Percentiles rank a stretch among this genome's conserved stretches.
Conservation (phyloP, 2,797 vertebrate species). For the Oreortyx pictus region DNA sequence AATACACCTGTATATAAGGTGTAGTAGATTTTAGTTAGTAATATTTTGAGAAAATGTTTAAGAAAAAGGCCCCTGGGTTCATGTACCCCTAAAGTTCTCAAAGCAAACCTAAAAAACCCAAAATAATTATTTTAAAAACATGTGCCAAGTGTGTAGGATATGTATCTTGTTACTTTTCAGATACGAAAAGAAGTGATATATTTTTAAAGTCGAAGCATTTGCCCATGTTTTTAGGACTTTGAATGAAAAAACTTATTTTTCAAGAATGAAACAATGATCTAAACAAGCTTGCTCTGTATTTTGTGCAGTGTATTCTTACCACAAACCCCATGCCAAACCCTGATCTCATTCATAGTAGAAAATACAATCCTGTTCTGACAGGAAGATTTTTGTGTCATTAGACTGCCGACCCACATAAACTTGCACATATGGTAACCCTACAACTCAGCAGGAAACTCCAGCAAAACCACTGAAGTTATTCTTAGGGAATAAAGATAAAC, state of each 20-base stretch:
- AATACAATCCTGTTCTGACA: background rate
- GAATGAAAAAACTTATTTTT: background rate
- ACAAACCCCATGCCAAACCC: background rate
- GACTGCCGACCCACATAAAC: background rate
- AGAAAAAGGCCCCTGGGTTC: background rate
- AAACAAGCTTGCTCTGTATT: background rate
- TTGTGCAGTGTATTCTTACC: background rate
- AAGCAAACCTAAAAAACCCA: no score
- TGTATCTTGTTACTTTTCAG: constrained; percentile 10
- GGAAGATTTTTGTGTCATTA: background rate
- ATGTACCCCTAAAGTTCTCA: background rate
- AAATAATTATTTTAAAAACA: background rate
- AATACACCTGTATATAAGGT: background rate
- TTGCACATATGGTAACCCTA: background rate
- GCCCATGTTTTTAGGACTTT: background rate
- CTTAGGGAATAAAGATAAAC: constrained; percentile 29
- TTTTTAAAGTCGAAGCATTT: background rate
- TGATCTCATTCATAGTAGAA: constrained; percentile 17
- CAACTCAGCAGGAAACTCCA: constrained; percentile 20
- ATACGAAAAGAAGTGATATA: background rate
- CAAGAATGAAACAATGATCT: background rate
- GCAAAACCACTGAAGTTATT: constrained; percentile 1
- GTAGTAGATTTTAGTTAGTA: background rate
- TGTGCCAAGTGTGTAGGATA: background rate
- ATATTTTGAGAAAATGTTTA: background rate